phyloP scores from a whole-genome alignment of 2,113 vertebrate species.

The Condylura cristata region DNA sequence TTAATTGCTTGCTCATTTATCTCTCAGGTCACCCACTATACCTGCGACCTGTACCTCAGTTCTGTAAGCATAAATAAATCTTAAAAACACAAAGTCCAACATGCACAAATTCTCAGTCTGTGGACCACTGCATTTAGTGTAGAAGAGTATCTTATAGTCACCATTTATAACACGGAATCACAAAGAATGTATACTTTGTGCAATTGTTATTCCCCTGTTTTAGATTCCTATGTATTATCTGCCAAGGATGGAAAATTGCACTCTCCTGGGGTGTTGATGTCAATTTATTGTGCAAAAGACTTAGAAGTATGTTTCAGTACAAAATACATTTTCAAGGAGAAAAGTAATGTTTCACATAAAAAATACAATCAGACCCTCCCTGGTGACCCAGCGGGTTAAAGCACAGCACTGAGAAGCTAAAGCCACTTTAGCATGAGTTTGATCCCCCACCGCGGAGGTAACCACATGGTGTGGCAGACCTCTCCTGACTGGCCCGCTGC shows the following conservation, averaged over 20 bases:
- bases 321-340: not conserved
- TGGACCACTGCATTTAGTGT: no score
- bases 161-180: not conserved
- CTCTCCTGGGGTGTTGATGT: not conserved
- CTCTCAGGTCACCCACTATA: no score
- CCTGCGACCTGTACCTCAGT: no score
- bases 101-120: not conserved
- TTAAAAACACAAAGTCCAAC: no score
- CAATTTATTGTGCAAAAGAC: not conserved
- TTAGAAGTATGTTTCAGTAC: not conserved
- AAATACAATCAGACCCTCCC: not conserved
- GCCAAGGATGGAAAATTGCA: not conserved
- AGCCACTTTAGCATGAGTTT: no score
- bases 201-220: not conserved
- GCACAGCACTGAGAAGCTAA: no score
- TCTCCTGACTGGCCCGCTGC: no score
- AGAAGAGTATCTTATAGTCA: not conserved
- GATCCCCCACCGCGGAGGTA: no score
- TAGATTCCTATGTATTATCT: not conserved
- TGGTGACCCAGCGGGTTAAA: no score
- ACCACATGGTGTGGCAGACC: no score
- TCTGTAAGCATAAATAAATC: no score
- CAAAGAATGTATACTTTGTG: not conserved
- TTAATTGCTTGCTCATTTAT: not conserved
- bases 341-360: not conserved